Evolutionary conservation across 2,113 vertebrate species (phyloP).

Genomic region (Corydoras sp.): DNA sequence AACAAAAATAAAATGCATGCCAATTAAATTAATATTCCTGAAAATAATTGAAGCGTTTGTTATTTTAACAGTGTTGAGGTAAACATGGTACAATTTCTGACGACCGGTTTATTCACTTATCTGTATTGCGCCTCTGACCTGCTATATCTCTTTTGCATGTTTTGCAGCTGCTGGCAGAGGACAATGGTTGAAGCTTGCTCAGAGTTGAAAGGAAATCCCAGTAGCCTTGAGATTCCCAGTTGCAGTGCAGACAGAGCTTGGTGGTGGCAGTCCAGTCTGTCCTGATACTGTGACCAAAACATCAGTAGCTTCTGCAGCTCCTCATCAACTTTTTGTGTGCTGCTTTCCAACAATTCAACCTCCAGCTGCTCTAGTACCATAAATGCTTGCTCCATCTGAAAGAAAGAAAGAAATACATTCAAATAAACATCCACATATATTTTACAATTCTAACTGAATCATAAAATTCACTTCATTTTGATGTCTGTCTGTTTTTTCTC

Average conservation of each 20-base stretch:
- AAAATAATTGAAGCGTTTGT: too few relatives aligned
- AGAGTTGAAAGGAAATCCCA: constrained; percentile 57
- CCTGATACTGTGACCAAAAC: constrained; percentile 66
- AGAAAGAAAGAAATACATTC: constrained; percentile 5
- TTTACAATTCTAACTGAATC: too few relatives aligned
- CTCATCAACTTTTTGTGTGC: constrained; percentile 57
- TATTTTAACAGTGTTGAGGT: too few relatives aligned
- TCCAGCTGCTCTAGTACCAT: constrained; percentile 76
- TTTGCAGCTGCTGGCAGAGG: constrained; percentile 68
- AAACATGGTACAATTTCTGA: too few relatives aligned
- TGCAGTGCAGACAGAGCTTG: constrained; percentile 73
- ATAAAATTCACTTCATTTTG: too few relatives aligned
- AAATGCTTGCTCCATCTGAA: constrained; percentile 78
- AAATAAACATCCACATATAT: too few relatives aligned
- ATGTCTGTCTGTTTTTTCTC: too few relatives aligned
- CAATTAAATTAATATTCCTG: too few relatives aligned
- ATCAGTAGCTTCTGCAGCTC: constrained; percentile 73
- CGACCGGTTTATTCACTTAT: too few relatives aligned
- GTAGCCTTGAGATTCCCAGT: constrained; percentile 64
- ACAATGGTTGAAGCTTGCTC: constrained; percentile 55
- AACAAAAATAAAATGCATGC: too few relatives aligned
- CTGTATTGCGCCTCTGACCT: constrained; percentile 62
- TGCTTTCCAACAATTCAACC: constrained; percentile 71
- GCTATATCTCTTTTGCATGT: constrained; percentile 72
- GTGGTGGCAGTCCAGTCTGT: constrained; percentile 75